Evolutionary conservation across 1,140 invertebrate species (phyloP).

Genomic region (Drosophila melanogaster): DNA sequence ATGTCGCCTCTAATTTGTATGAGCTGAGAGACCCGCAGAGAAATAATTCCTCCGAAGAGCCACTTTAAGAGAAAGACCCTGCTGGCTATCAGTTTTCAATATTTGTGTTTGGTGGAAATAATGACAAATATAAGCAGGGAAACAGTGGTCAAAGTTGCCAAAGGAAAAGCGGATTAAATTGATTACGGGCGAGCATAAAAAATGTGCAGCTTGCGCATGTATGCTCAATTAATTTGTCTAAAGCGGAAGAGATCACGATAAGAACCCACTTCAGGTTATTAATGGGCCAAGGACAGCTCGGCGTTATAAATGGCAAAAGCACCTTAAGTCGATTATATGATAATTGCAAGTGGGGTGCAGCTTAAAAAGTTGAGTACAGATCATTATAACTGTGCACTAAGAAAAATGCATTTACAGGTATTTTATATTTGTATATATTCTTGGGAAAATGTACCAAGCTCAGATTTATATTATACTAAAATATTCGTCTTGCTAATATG

Average conservation of each 20-base stretch:
- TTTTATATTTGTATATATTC: background rate
- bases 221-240: constrained; percentile 23
- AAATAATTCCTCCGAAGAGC: background rate
- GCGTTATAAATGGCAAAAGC: constrained; percentile 27
- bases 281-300: constrained; percentile 12
- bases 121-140: constrained; percentile 12
- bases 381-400: constrained; percentile 1
- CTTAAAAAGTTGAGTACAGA: constrained; percentile 13
- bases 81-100: constrained; percentile 26
- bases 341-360: constrained; percentile 11
- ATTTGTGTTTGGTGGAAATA: constrained; percentile 34
- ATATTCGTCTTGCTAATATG: no score
- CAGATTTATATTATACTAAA: no score
- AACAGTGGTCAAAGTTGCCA: constrained; percentile 9
- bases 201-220: background rate
- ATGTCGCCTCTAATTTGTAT: constrained; percentile 74
- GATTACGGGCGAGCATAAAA: constrained; percentile 17
- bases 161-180: constrained; percentile 12
- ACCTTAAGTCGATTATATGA: constrained; percentile 15
- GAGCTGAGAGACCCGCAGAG: constrained; percentile 32
- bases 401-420: background rate
- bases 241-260: constrained; percentile 16
- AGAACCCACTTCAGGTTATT: constrained; percentile 10
- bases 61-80: constrained; percentile 17
- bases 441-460: no score